phyloP scores from a whole-genome alignment of 2,113 vertebrate species.

The Furnarius figulus region DNA sequence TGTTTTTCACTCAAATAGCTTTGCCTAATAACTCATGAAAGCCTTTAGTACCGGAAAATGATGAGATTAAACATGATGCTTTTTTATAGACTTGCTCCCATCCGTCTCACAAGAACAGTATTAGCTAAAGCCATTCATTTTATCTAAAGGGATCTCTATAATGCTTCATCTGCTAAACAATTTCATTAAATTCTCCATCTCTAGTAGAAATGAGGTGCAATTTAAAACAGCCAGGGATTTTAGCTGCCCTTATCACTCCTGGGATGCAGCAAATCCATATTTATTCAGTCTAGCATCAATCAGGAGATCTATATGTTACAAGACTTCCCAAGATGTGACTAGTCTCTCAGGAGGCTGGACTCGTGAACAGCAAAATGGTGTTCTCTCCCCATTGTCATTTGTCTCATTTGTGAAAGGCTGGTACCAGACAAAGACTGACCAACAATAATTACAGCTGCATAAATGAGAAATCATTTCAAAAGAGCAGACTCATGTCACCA shows the following conservation, averaged over 20 bases:
- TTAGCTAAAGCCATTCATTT: conserved; percentile 12
- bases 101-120: background rate
- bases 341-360: background rate
- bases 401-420: background rate
- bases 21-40: conserved; percentile 16
- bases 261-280: background rate
- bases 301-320: background rate
- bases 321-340: background rate
- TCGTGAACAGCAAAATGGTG: background rate
- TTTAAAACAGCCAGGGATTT: background rate
- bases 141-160: background rate
- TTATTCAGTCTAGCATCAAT: background rate
- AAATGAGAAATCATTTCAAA: background rate
- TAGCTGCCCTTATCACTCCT: background rate
- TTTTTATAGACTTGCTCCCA: background rate
- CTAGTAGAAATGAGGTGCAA: background rate
- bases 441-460: background rate
- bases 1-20: conserved; percentile 8
- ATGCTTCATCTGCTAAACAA: conserved; percentile 16
- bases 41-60: background rate
- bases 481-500: background rate
- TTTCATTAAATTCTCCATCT: conserved; percentile 5
- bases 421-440: background rate
- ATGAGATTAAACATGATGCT: conserved; percentile 17
- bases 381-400: background rate